These are phyloP conservation scores for Neoascia interrupta DNA, from an alignment of 2,888 invertebrate species.

Conservation along the genomic window DNA sequence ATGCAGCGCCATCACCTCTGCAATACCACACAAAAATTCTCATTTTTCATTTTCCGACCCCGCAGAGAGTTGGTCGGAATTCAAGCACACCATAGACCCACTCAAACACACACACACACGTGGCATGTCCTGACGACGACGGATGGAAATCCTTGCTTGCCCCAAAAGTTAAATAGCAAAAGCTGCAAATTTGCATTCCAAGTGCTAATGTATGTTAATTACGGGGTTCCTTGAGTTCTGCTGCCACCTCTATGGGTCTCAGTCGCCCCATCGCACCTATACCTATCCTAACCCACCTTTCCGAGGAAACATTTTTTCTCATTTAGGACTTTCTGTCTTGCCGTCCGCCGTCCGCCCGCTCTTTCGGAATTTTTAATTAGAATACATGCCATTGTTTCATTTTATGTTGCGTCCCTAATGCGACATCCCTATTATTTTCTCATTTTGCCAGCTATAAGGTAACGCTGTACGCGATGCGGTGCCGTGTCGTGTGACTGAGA, in stretches of 20 bases:
- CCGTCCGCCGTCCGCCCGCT: slow-evolving; percentile 11
- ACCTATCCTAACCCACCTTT: slow-evolving; percentile 6
- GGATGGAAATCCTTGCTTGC: slow-evolving; percentile 55
- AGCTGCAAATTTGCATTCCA: slow-evolving; percentile 72
- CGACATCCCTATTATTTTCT: slow-evolving; percentile 69
- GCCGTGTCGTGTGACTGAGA: slow-evolving; percentile 35
- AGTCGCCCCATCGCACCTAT: neutral
- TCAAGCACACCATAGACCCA: slow-evolving; percentile 3
- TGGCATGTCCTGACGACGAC: slow-evolving; percentile 33
- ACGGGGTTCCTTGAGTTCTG: slow-evolving; percentile 72
- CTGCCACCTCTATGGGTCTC: slow-evolving; percentile 31
- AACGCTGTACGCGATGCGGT: slow-evolving; percentile 31
- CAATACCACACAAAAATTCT: slow-evolving; percentile 44
- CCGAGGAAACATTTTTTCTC: slow-evolving; percentile 45
- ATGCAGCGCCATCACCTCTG: slow-evolving; percentile 47
- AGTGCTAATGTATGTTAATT: slow-evolving; percentile 79
- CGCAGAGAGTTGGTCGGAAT: no score
- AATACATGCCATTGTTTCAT: slow-evolving; percentile 68
- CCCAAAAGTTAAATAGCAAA: slow-evolving; percentile 57
- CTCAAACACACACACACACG: slow-evolving; percentile 18
- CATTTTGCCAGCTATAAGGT: slow-evolving; percentile 63
- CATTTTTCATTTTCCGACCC: slow-evolving; percentile 53
- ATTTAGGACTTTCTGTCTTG: slow-evolving; percentile 16
- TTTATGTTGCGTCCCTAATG: slow-evolving; percentile 68
- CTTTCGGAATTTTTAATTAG: slow-evolving; percentile 64